Evolutionary conservation across 2,113 vertebrate genomes (phyloP).

Genomic region (Hydropotes inermis): DNA sequence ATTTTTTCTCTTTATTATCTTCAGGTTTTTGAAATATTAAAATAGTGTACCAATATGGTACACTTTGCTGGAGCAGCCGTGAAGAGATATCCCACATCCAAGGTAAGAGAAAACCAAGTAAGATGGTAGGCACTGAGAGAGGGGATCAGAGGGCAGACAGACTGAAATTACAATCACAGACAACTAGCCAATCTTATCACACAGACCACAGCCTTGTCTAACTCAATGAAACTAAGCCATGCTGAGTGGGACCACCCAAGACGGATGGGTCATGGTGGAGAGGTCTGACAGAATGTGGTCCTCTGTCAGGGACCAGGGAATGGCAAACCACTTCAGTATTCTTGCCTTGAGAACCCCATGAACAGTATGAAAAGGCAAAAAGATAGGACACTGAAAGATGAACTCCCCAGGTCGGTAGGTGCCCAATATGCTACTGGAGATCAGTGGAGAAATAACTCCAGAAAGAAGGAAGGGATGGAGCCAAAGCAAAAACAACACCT

Average conservation of each 20-base stretch:
- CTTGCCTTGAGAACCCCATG: background rate
- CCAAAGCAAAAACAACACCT: background rate
- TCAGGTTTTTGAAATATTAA: background rate
- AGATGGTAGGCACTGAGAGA: background rate
- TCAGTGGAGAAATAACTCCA: background rate
- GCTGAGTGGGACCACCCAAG: background rate
- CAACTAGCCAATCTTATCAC: background rate
- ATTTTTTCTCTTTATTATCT: background rate
- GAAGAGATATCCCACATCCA: background rate
- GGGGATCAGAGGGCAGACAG: background rate
- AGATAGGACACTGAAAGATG: background rate
- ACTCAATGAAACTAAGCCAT: background rate
- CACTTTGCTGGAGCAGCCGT: background rate
- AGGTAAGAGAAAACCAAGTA: background rate
- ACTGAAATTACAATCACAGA: background rate
- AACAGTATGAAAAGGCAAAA: background rate
- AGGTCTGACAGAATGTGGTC: background rate
- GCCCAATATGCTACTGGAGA: background rate
- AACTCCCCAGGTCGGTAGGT: background rate
- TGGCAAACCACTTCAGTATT: background rate
- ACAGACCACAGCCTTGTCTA: background rate
- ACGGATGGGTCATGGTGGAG: fast-evolving
- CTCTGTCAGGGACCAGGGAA: background rate
- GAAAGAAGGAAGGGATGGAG: background rate
- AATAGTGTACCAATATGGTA: background rate